Evolutionary conservation across 2,113 vertebrate species (phyloP).

Genomic region (Muntiacus reevesi): DNA sequence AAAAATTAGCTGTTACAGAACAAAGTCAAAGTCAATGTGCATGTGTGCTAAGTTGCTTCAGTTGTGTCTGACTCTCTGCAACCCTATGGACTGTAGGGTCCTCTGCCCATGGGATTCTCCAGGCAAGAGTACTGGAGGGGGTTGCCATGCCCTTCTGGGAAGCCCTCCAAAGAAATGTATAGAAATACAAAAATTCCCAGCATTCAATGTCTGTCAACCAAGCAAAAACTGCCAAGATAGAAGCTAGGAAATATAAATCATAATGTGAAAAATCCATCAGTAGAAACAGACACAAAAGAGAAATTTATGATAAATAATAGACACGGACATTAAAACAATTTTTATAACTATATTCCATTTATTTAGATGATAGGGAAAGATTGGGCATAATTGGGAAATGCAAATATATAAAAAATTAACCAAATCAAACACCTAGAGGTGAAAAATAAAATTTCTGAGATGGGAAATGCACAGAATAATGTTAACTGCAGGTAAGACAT

Average conservation of each 20-base stretch:
- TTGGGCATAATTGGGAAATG: background rate
- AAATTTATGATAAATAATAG: background rate
- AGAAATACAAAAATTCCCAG: background rate
- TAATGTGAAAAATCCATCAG: background rate
- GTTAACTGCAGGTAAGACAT: background rate
- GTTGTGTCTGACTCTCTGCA: background rate
- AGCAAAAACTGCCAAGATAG: background rate
- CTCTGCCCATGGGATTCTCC: background rate
- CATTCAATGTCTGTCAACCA: background rate
- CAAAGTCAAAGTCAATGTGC: background rate
- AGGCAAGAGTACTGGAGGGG: background rate
- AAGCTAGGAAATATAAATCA: background rate
- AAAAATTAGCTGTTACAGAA: background rate
- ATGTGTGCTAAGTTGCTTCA: background rate
- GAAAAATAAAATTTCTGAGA: background rate
- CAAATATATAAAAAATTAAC: background rate
- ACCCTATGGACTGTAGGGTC: background rate
- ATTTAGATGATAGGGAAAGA: background rate
- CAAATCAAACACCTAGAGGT: background rate
- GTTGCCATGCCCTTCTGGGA: background rate
- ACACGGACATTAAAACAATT: background rate
- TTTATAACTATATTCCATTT: background rate
- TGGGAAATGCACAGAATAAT: background rate
- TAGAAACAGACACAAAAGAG: background rate
- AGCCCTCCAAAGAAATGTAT: background rate